Base-by-base conservation (phyloP, 1,140 invertebrate species). In the Sitophilus oryzae region DNA sequence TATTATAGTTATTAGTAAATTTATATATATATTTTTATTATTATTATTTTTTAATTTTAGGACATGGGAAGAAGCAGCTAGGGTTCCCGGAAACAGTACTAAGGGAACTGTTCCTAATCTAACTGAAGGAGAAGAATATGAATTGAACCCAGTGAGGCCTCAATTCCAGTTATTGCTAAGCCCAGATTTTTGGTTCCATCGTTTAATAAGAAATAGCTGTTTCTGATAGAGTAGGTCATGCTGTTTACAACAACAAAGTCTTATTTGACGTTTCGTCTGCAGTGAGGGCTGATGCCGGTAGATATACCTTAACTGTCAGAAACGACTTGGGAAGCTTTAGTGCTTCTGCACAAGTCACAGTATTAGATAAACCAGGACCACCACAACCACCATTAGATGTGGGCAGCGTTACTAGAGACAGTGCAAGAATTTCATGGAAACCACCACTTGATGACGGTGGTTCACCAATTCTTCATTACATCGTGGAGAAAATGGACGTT, bases 401-500 rank as follows among this genome's bases (percentile, higher is more conserved):
- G 3, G 81, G 79, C 25, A 86, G 89, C 61, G 81, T 97, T 11
- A 93, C 89, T 0, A 93, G 93, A 67, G 92, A 96, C 64, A 88
- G 89, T 61, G 92, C 91, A 56, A 83, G 86, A 35, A 70, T 97
- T 20, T 75, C 84, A 25, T 93, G 91, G 92, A 83, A 83, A 65
- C 71, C 83, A 57, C 89, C 94, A 20, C 75, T 83, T 40, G 90
- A 94, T 66, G 91, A 94, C 71, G 93, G 94, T 56, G 94, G 93
- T 25, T 89, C 87, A 46, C 91, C 93, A 10, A 94, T 96, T 66
- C 74, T 93, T n/a, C 93, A 96, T 71, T 99, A 98, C 66, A 78
- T 97, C 22, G 82, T 98, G 51, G 95, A 99, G 71, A 98, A 98
- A 75, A 96, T 96, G 91, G 96, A 98, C 66, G 79, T 93, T 1